These are phyloP conservation scores for Pangasius djambal DNA, from an alignment of 2,797 vertebrate species.

Conservation along the genomic window DNA sequence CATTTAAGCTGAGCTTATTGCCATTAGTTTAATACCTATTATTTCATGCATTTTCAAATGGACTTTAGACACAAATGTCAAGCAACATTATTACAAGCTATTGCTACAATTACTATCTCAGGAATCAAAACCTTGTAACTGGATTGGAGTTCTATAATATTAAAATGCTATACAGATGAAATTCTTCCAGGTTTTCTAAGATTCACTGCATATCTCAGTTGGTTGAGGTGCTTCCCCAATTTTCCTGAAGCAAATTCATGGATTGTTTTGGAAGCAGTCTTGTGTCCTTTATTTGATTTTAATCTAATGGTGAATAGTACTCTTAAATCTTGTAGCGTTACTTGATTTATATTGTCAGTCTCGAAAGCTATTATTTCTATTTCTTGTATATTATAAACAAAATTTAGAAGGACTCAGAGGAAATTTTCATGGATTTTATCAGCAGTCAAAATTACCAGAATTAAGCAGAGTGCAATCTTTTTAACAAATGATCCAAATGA, in stretches of 20 bases:
- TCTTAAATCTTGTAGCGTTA: background rate
- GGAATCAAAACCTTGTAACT: background rate
- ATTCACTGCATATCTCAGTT: background rate
- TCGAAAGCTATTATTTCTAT: background rate
- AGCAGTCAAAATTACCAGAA: background rate
- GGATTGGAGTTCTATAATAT: background rate
- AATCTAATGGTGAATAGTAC: too few relatives aligned
- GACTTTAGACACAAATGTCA: slow-evolving; percentile 59
- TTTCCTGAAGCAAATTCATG: background rate
- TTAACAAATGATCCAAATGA: slow-evolving; percentile 14
- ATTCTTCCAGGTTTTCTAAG: background rate
- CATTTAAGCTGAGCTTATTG: slow-evolving; percentile 57
- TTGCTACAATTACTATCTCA: background rate
- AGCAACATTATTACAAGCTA: slow-evolving; percentile 36
- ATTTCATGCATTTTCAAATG: slow-evolving; percentile 66
- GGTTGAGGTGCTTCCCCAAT: background rate
- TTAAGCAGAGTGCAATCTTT: background rate
- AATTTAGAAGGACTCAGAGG: background rate
- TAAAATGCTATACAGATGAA: background rate
- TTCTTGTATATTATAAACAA: background rate
- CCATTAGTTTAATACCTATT: slow-evolving; percentile 58
- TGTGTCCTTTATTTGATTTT: background rate
- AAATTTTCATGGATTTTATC: background rate
- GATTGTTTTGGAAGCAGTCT: background rate
- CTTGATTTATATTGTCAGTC: background rate